A percentile compares a stretch with the other conserved stretches of the same genome.
phyloP scores from a whole-genome alignment of 1,140 invertebrate species.

The Macrobrachium nipponense region DNA sequence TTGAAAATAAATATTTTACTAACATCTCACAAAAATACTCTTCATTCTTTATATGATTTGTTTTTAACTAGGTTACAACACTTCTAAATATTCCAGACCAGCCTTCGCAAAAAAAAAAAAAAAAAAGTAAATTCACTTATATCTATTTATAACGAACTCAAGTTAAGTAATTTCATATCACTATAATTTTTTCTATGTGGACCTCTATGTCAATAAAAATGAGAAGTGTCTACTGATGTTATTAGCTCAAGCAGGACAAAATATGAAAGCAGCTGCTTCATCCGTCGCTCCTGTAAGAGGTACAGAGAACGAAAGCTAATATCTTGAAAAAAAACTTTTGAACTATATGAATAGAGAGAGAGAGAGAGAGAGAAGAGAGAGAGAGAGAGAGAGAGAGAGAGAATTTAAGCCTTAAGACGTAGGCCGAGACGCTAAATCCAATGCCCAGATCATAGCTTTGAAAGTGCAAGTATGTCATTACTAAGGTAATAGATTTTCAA shows the following conservation, averaged over 20 bases:
- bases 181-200: too few relatives aligned
- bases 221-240: too few relatives aligned
- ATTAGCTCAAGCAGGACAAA: not conserved
- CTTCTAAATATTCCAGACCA: too few relatives aligned
- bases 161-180: too few relatives aligned
- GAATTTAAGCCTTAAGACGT: not conserved
- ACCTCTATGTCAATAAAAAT: too few relatives aligned
- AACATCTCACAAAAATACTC: too few relatives aligned
- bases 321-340: not conserved
- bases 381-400: not conserved
- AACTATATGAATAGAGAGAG: not conserved
- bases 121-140: too few relatives aligned
- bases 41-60: too few relatives aligned
- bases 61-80: too few relatives aligned
- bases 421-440: not conserved
- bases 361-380: slow-evolving; percentile 28
- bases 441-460: not conserved
- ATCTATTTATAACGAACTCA: too few relatives aligned
- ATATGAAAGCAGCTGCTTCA: not conserved
- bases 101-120: too few relatives aligned
- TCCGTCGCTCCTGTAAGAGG: not conserved
- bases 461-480: not conserved
- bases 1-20: too few relatives aligned
- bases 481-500: not conserved
- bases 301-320: not conserved